A percentile compares a stretch with the other conserved stretches of the same genome.
Evolutionary conservation across 2,113 vertebrate genomes (phyloP).

Genomic region (Toxotes jaculatrix): DNA sequence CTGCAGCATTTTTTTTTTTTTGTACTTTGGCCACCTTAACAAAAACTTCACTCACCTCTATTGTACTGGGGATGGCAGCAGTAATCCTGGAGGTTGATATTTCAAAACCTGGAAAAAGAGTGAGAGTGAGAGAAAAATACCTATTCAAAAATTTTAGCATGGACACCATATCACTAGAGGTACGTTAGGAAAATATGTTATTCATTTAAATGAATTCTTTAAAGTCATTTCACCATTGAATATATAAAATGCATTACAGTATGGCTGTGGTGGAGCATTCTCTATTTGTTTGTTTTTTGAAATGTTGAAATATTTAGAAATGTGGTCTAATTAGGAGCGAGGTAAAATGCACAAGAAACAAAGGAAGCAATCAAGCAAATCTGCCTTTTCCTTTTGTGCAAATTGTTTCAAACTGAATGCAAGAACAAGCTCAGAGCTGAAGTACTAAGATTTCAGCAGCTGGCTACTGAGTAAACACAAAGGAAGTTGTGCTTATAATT

Average conservation of each 20-base stretch:
- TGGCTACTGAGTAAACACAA: conserved; percentile 21
- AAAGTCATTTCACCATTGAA: no score
- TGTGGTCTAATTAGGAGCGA: not conserved
- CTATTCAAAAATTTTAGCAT: no score
- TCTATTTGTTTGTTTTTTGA: no score
- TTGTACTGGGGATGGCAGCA: not conserved
- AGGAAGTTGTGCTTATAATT: conserved; percentile 28
- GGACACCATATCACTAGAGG: no score
- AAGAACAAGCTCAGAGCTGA: conserved; percentile 42
- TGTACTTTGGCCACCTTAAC: no score
- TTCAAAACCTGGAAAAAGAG: no score
- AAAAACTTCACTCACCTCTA: not conserved
- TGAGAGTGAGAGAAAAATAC: no score
- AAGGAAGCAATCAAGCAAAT: conserved; percentile 15
- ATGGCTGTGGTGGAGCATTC: not conserved
- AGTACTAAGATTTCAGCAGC: conserved; percentile 23
- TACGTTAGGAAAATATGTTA: no score
- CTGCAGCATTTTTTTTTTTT: not conserved
- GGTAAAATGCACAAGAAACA: conserved; percentile 4
- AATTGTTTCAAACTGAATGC: conserved; percentile 36
- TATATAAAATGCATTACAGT: no score
- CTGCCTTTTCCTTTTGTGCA: not conserved
- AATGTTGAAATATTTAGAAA: not conserved
- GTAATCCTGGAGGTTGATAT: no score
- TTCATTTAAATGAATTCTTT: no score